Conservation (phyloP, 2,113 vertebrate genomes). For the Nannobrachium achirus region DNA sequence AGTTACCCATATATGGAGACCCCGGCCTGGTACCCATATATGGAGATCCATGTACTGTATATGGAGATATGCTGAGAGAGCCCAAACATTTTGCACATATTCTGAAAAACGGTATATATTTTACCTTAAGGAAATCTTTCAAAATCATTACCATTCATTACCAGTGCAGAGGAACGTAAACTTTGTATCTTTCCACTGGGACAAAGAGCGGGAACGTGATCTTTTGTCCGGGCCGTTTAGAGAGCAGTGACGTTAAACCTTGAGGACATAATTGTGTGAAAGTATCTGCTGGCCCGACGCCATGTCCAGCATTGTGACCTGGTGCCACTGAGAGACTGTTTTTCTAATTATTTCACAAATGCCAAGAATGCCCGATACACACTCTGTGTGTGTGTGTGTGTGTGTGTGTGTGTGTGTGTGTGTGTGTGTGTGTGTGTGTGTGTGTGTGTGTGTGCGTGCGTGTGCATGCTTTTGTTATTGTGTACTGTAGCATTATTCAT, state of each 20-base stretch:
- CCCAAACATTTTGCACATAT: no score
- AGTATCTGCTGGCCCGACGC: neutral
- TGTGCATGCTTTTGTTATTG: neutral
- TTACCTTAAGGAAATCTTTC: no score
- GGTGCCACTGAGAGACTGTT: neutral
- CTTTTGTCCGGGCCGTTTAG: neutral
- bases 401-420: neutral
- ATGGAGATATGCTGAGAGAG: no score
- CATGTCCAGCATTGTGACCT: neutral
- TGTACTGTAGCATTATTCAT: no score
- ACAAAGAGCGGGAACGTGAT: neutral
- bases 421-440: neutral
- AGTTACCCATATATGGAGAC: no score
- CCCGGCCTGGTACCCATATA: no score
- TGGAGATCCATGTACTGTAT: no score
- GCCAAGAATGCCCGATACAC: neutral
- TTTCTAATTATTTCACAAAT: constrained; percentile 8
- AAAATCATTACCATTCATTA: no score
- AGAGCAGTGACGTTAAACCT: neutral
- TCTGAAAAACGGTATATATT: no score
- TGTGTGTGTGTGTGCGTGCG: neutral
- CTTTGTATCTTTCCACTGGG: neutral
- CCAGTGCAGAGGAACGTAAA: no score
- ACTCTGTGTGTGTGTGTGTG: neutral
- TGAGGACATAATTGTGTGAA: constrained; percentile 8